Base-by-base conservation (phyloP, 2,888 invertebrate genomes). In the Smittia sp. region DNA sequence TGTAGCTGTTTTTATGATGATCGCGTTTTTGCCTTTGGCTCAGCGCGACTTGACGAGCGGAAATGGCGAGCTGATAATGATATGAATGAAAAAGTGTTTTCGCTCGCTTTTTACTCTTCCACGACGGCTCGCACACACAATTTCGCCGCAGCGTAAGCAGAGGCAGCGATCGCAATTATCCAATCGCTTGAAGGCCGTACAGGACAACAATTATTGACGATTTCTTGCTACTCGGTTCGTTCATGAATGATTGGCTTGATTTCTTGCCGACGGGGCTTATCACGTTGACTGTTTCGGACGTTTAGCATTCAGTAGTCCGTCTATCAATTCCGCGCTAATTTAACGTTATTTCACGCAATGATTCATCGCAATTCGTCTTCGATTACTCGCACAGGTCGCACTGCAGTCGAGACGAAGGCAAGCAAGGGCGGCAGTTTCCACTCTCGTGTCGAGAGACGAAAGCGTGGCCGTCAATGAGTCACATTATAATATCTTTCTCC, bases 401-500 rank as follows among this genome's bases (percentile, higher is more conserved):
- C n/a, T n/a, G n/a, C n/a, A n/a, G 32, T 6, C 4, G 9, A 32
- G 9, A 32, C 32, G 9, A 46, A 46, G 4, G 52, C 52, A 39
- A n/a, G n/a, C n/a, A n/a, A n/a, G n/a, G 15, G 18, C 24, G 25
- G 25, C 63, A 63, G 63, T 63, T 24, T 27, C 63, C n/a, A 63
- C n/a, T 63, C 63, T 63, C 27, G 63, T 63, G 63, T 63, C 63
- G 72, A 32, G 15, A 58, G 58, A 58, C 58, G 11, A 62, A 72
- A 72, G 72, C 62, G 72, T 72, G 72, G 62, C 62, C 72, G 72
- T 72, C 72, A 72, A 72, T 72, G 72, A 72, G 72, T 72, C 72
- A 72, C 39, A 38, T 54, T 41, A 13, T 25, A 24, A 63, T 63
- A 63, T 27, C 24, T 22, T 58, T 58, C 24, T 27, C 54, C 54